Percentiles rank a stretch among this genome's conserved stretches.
These are phyloP conservation scores for Microcebus jonahi DNA, from an alignment of 2,113 vertebrate species.

Conservation along the genomic window DNA sequence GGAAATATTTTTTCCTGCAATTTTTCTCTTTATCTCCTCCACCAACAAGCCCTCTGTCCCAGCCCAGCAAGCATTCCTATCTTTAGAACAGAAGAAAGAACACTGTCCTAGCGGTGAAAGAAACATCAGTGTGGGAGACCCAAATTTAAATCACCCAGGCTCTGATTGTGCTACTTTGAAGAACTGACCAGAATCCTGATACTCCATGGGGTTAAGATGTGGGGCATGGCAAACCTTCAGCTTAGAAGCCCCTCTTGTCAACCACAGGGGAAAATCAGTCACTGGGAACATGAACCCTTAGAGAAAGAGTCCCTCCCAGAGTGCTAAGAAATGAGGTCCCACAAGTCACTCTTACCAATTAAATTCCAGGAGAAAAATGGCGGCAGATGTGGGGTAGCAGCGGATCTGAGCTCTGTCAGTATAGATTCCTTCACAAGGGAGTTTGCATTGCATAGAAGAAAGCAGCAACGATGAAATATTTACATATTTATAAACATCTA, in stretches of 20 bases:
- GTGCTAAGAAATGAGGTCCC: constrained; percentile 28
- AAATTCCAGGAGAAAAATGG: constrained; percentile 57
- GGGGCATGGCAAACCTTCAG: not conserved
- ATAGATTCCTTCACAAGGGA: constrained; percentile 48
- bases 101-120: not conserved
- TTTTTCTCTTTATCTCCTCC: not conserved
- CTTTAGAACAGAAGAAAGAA: not conserved
- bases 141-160: not conserved
- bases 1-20: not conserved
- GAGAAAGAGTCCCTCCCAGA: constrained; percentile 10
- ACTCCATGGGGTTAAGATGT: not conserved
- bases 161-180: not conserved
- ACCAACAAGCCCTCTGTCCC: not conserved
- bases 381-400: constrained; percentile 45
- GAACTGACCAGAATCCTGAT: not conserved
- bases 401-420: constrained; percentile 32
- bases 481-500: constrained; percentile 59
- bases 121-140: not conserved
- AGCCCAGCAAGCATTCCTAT: not conserved
- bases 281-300: not conserved
- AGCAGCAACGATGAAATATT: constrained; percentile 39
- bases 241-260: not conserved
- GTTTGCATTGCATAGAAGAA: not conserved
- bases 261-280: not conserved
- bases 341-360: not conserved